Evolutionary conservation across 2,888 invertebrate genomes (phyloP).

Genomic region (Leptogaster cylindrica): DNA sequence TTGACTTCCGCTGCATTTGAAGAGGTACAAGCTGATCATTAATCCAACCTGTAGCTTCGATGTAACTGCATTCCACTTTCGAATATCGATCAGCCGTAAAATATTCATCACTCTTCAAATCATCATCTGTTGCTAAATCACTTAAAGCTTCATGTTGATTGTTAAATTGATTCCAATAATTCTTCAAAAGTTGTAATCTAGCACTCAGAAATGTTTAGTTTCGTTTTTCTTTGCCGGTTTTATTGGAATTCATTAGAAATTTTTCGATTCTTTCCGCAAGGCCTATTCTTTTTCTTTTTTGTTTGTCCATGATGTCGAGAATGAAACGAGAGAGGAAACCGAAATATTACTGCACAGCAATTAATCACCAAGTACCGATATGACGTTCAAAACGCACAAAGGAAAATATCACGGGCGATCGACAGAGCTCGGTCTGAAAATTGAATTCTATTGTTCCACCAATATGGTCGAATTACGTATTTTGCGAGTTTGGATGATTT

Average conservation of each 20-base stretch:
- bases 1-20: background rate
- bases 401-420: no score
- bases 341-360: no score
- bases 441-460: no score
- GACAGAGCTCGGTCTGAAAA: no score
- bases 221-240: background rate
- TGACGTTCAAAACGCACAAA: no score
- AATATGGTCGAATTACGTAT: no score
- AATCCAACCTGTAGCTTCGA: background rate
- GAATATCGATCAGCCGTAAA: background rate
- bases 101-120: background rate
- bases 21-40: background rate
- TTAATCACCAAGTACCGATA: no score
- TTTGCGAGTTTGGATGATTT: no score
- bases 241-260: constrained; percentile 1
- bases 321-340: no score
- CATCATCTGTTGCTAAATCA: background rate
- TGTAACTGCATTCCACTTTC: background rate
- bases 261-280: no score
- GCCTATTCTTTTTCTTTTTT: no score
- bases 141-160: background rate
- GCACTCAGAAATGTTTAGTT: background rate
- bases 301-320: no score
- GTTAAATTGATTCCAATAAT: background rate
- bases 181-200: background rate